These are phyloP conservation scores for Volucella inflata DNA, from an alignment of 2,888 invertebrate genomes.

Conservation along the genomic window DNA sequence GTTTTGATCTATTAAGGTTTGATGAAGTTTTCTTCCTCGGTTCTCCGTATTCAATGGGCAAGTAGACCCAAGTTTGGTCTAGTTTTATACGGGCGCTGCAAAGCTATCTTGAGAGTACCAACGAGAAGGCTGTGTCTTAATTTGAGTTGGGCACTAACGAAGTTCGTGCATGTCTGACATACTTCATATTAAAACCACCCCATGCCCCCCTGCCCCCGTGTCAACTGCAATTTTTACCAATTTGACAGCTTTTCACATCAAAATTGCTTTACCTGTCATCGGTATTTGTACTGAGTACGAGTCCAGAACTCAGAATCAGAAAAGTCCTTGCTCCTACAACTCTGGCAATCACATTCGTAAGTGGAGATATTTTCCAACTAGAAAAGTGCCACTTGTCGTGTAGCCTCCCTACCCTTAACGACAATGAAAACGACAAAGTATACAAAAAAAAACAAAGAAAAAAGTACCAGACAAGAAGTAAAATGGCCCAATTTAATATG, in stretches of 20 bases:
- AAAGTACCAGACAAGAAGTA: neutral
- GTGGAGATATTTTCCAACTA: slow-evolving; percentile 68
- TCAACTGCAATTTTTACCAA: neutral
- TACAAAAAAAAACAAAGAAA: slow-evolving; percentile 2
- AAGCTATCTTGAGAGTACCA: no score
- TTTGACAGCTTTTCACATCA: no score
- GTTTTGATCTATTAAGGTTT: no score
- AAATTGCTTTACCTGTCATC: no score
- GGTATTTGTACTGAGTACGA: no score
- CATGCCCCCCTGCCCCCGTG: slow-evolving; percentile 1
- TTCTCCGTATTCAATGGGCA: no score
- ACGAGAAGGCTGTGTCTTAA: no score
- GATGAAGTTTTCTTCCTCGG: no score
- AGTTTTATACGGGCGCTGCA: no score
- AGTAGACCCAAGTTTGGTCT: no score
- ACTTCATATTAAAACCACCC: neutral
- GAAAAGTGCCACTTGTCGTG: slow-evolving; percentile 69
- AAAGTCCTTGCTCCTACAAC: slow-evolving; percentile 45
- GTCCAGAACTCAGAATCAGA: slow-evolving; percentile 37
- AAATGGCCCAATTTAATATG: slow-evolving; percentile 54
- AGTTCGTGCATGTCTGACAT: no score
- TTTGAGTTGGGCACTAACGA: no score
- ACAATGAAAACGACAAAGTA: slow-evolving; percentile 2
- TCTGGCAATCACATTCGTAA: slow-evolving; percentile 67
- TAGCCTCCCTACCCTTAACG: slow-evolving; percentile 36